Percentiles rank a stretch among this genome's conserved stretches.
phyloP scores from a whole-genome alignment of 2,888 invertebrate genomes.

The Villa cingulata region DNA sequence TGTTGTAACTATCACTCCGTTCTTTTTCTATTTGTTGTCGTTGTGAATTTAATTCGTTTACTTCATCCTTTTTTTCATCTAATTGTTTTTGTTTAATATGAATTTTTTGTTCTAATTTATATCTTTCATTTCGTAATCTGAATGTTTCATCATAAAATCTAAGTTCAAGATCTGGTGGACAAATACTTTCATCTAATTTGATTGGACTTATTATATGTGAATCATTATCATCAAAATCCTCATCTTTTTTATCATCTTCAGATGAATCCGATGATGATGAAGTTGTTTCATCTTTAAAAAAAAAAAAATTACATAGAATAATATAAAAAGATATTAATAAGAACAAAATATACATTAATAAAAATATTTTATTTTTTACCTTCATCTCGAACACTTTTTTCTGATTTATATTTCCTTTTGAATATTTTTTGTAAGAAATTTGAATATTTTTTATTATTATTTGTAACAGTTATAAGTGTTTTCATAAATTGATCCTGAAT shows the following conservation, averaged over 20 bases:
- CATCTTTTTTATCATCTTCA: constrained; percentile 44
- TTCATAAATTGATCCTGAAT: constrained; percentile 44
- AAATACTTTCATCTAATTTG: constrained; percentile 53
- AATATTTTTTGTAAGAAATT: constrained; percentile 69
- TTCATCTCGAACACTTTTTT: constrained; percentile 43
- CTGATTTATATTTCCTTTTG: constrained; percentile 65
- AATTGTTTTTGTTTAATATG: constrained; percentile 43
- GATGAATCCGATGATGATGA: constrained; percentile 20
- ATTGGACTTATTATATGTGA: constrained; percentile 53
- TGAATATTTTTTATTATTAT: constrained; percentile 61
- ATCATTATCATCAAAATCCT: constrained; percentile 46
- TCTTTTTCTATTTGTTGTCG: constrained; percentile 42
- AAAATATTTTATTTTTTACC: constrained; percentile 29
- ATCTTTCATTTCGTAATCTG: constrained; percentile 43
- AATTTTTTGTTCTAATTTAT: constrained; percentile 45
- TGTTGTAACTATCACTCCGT: constrained; percentile 42
- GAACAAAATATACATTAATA: not conserved
- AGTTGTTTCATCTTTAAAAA: not conserved
- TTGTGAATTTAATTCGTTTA: constrained; percentile 44
- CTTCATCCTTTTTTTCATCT: constrained; percentile 45
- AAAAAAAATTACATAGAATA: not conserved
- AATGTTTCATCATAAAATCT: constrained; percentile 55
- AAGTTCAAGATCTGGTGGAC: constrained; percentile 56
- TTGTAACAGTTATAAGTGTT: too few relatives aligned
- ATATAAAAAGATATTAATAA: constrained; percentile 1